phyloP scores from a whole-genome alignment of 2,888 invertebrate genomes.

The Anoncus sp. region DNA sequence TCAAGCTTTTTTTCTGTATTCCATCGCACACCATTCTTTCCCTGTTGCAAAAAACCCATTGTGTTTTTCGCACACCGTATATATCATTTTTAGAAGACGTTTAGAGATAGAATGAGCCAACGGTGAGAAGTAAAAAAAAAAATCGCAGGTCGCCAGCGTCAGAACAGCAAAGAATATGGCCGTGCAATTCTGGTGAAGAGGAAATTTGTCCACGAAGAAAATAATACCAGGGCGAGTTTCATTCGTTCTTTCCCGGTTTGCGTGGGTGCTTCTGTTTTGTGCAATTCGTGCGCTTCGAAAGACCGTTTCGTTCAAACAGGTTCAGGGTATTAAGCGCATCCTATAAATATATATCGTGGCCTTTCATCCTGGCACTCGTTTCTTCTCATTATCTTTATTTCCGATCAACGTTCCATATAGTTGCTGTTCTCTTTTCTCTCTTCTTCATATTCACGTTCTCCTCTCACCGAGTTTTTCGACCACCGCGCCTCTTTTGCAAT shows the following conservation, averaged over 20 bases:
- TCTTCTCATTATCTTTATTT: constrained; percentile 26
- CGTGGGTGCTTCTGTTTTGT: constrained; percentile 38
- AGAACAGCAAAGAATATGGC: too few species aligned
- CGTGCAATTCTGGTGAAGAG: too few species aligned
- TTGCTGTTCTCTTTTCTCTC: constrained; percentile 8
- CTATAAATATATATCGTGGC: constrained; percentile 3
- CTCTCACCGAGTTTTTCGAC: constrained; percentile 19
- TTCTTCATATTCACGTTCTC: constrained; percentile 34
- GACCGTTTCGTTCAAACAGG: constrained; percentile 62
- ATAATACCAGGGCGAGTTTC: neutral
- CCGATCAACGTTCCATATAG: constrained; percentile 26
- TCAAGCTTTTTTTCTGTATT: too few species aligned
- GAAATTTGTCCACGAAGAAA: too few species aligned
- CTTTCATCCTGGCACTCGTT: constrained; percentile 14
- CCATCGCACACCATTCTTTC: too few species aligned
- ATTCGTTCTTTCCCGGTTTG: neutral
- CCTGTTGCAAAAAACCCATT: too few species aligned
- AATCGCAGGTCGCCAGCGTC: too few species aligned
- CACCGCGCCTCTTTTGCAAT: constrained; percentile 11
- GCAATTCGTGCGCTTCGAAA: constrained; percentile 60
- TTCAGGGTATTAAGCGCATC: constrained; percentile 54
- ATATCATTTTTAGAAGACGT: too few species aligned
- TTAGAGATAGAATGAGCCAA: too few species aligned
- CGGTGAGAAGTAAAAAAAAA: too few species aligned
- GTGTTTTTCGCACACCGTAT: too few species aligned